Conservation (phyloP, 2,888 invertebrate genomes). For the Apamea anceps region DNA sequence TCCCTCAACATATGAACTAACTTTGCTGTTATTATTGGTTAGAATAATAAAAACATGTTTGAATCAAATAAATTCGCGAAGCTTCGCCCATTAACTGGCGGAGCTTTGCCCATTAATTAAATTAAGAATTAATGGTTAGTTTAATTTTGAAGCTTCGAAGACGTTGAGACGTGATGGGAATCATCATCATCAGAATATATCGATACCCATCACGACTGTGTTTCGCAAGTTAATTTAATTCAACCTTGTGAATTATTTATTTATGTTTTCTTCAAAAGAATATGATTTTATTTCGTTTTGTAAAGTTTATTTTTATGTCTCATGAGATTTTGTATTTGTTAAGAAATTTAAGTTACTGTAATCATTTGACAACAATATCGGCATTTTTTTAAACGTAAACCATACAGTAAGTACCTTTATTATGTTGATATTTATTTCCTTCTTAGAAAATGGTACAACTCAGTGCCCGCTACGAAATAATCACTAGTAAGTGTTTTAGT, state of each 20-base stretch:
- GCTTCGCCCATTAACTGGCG: background rate
- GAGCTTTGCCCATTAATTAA: background rate
- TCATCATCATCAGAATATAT: background rate
- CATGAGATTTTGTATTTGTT: background rate
- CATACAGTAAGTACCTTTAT: background rate
- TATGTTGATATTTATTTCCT: background rate
- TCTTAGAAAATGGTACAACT: constrained; percentile 21
- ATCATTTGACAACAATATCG: background rate
- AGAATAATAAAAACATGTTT: background rate
- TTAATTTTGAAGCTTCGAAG: background rate
- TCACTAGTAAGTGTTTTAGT: constrained; percentile 31
- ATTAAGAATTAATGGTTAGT: background rate
- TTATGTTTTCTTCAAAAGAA: background rate
- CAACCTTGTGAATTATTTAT: background rate
- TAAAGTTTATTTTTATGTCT: too few species aligned
- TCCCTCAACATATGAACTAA: background rate
- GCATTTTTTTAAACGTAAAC: background rate
- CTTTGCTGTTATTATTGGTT: background rate
- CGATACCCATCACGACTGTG: background rate
- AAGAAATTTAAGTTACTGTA: background rate
- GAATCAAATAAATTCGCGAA: background rate
- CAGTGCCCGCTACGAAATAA: background rate
- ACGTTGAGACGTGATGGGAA: background rate
- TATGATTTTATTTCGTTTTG: background rate
- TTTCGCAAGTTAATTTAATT: background rate